Conservation (phyloP, 2,797 vertebrate species). For the Anguilla anguilla region DNA sequence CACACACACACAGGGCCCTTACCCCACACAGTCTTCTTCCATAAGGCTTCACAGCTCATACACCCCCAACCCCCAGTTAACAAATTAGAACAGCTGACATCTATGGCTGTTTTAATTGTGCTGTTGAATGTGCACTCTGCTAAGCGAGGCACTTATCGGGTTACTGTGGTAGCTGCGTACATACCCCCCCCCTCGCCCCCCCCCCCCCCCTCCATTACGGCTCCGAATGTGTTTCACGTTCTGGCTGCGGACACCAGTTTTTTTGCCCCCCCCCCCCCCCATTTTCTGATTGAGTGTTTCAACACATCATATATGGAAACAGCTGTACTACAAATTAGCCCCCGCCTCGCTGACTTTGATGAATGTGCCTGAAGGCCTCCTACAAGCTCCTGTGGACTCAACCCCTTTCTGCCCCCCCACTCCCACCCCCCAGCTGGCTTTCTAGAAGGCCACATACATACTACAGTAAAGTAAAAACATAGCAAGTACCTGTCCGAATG, state of each 20-base stretch:
- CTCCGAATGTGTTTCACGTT: conserved; percentile 18
- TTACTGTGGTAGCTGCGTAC: conserved; percentile 34
- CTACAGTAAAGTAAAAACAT: background rate
- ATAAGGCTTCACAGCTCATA: conserved; percentile 33
- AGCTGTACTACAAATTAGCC: conserved; percentile 80
- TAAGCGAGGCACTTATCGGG: conserved; percentile 34
- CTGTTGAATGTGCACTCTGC: conserved; percentile 32
- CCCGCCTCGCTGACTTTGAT: conserved; percentile 72
- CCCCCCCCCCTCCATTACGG: conserved; percentile 54
- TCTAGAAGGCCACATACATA: background rate
- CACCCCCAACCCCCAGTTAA: conserved; percentile 60
- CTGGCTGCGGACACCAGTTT: conserved; percentile 60
- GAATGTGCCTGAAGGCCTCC: conserved; percentile 67
- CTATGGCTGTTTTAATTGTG: conserved; percentile 59
- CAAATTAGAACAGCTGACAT: conserved; percentile 75
- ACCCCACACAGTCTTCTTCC: conserved; percentile 29
- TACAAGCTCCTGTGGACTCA: conserved; percentile 48
- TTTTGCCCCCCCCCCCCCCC: conserved; percentile 18
- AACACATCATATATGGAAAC: conserved; percentile 79
- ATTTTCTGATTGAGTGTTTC: conserved; percentile 75
- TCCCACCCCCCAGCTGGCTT: conserved; percentile 10
- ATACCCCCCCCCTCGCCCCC: background rate
- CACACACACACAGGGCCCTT: conserved; percentile 5
- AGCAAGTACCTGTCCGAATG: background rate
- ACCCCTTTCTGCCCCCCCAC: conserved; percentile 1